A percentile compares a stretch with the other conserved stretches of the same genome.
Conservation (phyloP, 1,140 invertebrate species). For the Araneus ventricosus region DNA sequence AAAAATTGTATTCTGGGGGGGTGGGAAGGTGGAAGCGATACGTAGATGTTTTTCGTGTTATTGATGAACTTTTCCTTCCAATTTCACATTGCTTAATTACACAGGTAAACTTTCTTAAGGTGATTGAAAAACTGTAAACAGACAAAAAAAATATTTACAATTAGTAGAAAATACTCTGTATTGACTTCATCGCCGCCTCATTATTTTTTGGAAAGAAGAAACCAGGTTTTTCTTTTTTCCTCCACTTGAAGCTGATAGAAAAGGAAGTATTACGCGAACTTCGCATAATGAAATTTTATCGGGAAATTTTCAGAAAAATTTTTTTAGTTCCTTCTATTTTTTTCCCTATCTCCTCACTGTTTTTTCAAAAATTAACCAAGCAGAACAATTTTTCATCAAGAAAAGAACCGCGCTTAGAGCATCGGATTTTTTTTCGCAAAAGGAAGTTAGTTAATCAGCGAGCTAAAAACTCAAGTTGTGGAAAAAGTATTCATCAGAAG, state of each 20-base stretch:
- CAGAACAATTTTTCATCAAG: background rate
- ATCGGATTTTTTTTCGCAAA: no score
- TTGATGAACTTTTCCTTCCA: no score
- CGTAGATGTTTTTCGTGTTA: no score
- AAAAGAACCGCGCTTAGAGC: no score
- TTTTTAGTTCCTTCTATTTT: background rate
- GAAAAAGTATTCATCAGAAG: no score
- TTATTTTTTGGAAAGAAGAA: background rate
- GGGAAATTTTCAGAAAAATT: background rate
- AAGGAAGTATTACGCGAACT: background rate
- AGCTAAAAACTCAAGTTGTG: background rate
- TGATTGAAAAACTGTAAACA: background rate
- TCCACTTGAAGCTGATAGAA: background rate
- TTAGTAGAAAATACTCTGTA: background rate
- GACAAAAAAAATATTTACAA: background rate
- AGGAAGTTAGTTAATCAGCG: background rate
- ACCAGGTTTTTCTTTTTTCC: background rate
- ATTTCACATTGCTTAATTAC: background rate
- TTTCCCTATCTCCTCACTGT: background rate
- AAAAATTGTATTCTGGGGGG: no score
- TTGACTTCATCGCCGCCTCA: background rate
- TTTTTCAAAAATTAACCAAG: background rate
- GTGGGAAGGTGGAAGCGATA: no score
- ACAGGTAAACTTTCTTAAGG: background rate
- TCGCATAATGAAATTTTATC: background rate